Base-by-base conservation (phyloP, 1,140 invertebrate species). In the Lepidurus arcticus region DNA sequence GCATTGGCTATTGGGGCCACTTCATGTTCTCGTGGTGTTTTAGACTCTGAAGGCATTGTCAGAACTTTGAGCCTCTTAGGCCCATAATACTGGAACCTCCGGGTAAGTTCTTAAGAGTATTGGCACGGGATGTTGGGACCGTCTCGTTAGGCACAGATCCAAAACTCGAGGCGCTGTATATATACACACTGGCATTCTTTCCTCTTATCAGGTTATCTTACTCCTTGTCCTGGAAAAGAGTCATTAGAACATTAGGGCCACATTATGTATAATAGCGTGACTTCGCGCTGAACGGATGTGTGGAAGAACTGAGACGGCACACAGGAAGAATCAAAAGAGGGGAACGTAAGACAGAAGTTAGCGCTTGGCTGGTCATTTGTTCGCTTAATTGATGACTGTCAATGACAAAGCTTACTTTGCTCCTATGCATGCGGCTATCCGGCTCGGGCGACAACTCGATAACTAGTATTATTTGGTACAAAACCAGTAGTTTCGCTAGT, bases 301-400 rank as follows among this genome's bases (percentile, higher is more conserved):
- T 8, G 16, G 53, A 16, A 65, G 53, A 65, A 65, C 53, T 65
- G 13, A 65, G 21, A 21, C 53, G 7, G 53, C 53, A 65, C 53
- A 65, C 6, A 16, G 53, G n/a, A n/a, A 65, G 53, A 65, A 16
- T 21, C 53, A 13, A 65, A 65, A 13, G 53, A 65, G 53, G 53
- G 13, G 8, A 65, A 65, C 53, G 16, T n/a, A 65, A 13, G 8
- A 65, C 4, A 65, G 53, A 65, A 65, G 53, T 65, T 65, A 21
- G 13, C 7, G 53, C 53, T 65, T 65, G 53, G 8, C 21, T 65
- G 53, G 53, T 65, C 53, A 65, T 65, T 65, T 65, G 53, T 65
- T n/a, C 53, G 53, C 53, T 65, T 65, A 65, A 65, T 65, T 65
- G 21, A 65, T 65, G 53, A 65, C 53, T 65, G 53, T 13, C 53